Conservation (phyloP, 2,113 vertebrate genomes). For the Crotalus viridis region DNA sequence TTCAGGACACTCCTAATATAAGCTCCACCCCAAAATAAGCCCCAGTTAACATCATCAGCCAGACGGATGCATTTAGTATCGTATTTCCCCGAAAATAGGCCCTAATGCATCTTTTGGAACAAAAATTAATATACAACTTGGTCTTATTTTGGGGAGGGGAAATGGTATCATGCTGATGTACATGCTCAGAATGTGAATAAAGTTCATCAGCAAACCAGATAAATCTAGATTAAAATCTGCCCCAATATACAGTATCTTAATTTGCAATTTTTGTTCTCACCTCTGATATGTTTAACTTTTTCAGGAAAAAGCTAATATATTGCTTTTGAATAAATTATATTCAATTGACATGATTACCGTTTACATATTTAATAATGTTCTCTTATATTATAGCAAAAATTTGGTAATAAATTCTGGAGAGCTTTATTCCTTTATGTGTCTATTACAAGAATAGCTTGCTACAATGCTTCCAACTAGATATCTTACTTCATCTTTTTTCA, state of each 20-base stretch:
- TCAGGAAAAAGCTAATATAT: neutral
- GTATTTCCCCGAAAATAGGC: no score
- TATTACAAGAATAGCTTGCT: neutral
- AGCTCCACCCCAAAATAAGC: no score
- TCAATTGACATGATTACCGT: neutral
- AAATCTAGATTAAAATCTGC: neutral
- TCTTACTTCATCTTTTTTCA: neutral
- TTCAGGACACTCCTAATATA: no score
- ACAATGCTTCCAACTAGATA: neutral
- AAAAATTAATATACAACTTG: no score
- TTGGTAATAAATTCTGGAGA: neutral
- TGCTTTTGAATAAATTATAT: neutral
- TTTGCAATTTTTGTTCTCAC: neutral
- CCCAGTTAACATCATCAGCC: no score
- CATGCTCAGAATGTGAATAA: neutral
- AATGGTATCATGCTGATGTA: neutral
- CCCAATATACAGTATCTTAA: fast-evolving
- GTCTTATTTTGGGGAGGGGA: no score
- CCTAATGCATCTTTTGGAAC: no score
- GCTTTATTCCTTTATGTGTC: neutral
- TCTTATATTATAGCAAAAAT: neutral
- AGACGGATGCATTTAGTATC: no score
- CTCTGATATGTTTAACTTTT: neutral
- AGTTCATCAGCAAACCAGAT: neutral
- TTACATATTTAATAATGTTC: neutral